Percentiles rank a stretch among this genome's conserved stretches.
Conservation (phyloP, 2,797 vertebrate species). For the Enteromius viviparus region DNA sequence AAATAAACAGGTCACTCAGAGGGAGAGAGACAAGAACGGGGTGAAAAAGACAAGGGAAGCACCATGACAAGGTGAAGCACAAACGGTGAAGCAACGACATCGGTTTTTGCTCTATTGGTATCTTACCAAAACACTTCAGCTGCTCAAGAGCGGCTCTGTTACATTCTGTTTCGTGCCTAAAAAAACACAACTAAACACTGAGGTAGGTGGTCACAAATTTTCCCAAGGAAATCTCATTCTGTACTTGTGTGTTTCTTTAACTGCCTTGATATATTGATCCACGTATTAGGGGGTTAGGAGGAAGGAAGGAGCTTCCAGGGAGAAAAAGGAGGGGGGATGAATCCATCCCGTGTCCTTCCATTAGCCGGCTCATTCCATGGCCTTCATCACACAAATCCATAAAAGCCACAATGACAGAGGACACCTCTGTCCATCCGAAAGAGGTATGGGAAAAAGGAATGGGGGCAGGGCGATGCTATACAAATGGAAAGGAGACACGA, state of each 20-base stretch:
- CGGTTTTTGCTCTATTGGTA: slow-evolving; percentile 15
- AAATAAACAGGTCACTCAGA: slow-evolving; percentile 65
- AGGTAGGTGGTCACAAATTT: background rate
- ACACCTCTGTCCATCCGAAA: slow-evolving; percentile 36
- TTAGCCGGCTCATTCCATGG: slow-evolving; percentile 48
- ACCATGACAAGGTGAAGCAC: slow-evolving; percentile 10
- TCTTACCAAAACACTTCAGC: slow-evolving; percentile 14
- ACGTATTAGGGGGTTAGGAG: slow-evolving; percentile 12
- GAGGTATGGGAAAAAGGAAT: background rate
- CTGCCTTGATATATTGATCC: slow-evolving; percentile 69
- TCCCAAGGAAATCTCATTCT: slow-evolving; percentile 10
- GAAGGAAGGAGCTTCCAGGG: slow-evolving; percentile 42
- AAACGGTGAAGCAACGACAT: slow-evolving; percentile 15
- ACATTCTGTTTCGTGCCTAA: background rate
- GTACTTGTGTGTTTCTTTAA: slow-evolving; percentile 35
- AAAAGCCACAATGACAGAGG: slow-evolving; percentile 48
- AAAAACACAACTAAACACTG: background rate
- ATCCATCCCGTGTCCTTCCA: slow-evolving; percentile 47
- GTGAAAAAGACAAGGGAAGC: slow-evolving; percentile 15
- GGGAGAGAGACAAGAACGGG: slow-evolving; percentile 1
- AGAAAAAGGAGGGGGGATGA: slow-evolving; percentile 50
- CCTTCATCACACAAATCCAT: slow-evolving; percentile 58
- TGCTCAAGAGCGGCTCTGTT: slow-evolving; percentile 13
- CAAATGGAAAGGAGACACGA: slow-evolving; percentile 27
- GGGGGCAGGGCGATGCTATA: slow-evolving; percentile 15